These are phyloP conservation scores for Tupiocoris notatus DNA, from an alignment of 2,888 invertebrate genomes.

Conservation along the genomic window DNA sequence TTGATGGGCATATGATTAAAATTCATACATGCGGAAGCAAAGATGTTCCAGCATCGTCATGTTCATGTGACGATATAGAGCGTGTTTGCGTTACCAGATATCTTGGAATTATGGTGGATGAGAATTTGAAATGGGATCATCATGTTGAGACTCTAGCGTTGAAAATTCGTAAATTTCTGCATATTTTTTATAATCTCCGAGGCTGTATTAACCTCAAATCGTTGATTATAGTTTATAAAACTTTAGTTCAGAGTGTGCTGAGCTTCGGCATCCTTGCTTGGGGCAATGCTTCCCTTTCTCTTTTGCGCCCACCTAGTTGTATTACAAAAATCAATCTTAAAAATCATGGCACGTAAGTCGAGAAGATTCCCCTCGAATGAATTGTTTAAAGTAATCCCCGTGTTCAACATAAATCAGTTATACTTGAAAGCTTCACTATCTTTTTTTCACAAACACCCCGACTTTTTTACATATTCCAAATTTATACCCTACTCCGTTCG, in stretches of 20 bases:
- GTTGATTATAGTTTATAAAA: neutral
- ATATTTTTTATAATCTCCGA: neutral
- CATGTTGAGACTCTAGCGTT: neutral
- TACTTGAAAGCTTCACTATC: too few species aligned
- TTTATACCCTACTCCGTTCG: neutral
- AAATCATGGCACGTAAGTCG: neutral
- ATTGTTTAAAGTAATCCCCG: too few species aligned
- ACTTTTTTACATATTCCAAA: too few species aligned
- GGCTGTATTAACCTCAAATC: neutral
- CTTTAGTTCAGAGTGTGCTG: constrained; percentile 7
- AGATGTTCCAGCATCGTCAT: neutral
- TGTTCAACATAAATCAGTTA: too few species aligned
- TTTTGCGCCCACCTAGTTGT: too few species aligned
- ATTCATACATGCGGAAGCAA: neutral
- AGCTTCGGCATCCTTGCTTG: neutral
- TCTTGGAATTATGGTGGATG: constrained; percentile 1
- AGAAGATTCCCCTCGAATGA: too few species aligned
- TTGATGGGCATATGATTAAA: neutral
- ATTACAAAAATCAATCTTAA: neutral
- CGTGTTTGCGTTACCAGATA: constrained; percentile 1
- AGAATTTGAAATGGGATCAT: constrained; percentile 19
- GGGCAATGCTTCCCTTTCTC: too few species aligned
- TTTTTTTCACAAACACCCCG: too few species aligned
- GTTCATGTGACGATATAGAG: constrained; percentile 3
- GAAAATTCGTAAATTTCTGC: neutral